phyloP scores from a whole-genome alignment of 2,888 invertebrate genomes.

The Tachina fera region DNA sequence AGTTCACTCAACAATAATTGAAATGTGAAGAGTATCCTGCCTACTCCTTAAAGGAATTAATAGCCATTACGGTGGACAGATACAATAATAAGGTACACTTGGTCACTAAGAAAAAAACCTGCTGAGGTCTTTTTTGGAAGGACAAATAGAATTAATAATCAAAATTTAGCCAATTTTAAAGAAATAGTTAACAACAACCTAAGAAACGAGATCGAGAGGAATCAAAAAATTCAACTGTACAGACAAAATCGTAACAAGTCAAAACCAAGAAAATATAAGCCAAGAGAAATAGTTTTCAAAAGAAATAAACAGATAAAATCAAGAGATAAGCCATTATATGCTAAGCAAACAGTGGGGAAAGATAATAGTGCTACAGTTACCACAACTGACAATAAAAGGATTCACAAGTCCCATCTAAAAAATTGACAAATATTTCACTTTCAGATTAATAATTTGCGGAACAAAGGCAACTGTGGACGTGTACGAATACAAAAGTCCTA shows the following conservation, averaged over 20 bases:
- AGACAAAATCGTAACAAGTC: slow-evolving; percentile 4
- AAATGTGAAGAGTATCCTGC: no score
- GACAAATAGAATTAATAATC: slow-evolving; percentile 19
- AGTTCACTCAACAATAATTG: no score
- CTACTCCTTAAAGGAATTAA: no score
- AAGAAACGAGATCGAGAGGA: slow-evolving; percentile 23
- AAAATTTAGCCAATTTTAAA: slow-evolving; percentile 14
- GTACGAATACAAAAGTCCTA: no score
- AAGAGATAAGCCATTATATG: slow-evolving; percentile 33
- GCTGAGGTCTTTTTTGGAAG: slow-evolving; percentile 25
- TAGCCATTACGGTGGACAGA: no score
- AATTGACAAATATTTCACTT: neutral
- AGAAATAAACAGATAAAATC: slow-evolving; percentile 42
- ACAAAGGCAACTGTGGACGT: slow-evolving; percentile 16
- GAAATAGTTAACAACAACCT: slow-evolving; percentile 18
- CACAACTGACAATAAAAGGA: slow-evolving; percentile 20
- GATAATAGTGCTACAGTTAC: slow-evolving; percentile 31
- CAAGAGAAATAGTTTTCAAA: slow-evolving; percentile 16
- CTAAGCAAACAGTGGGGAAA: slow-evolving; percentile 7
- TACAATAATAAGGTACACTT: no score
- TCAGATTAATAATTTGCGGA: neutral
- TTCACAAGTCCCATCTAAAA: slow-evolving; percentile 10
- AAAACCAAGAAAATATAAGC: slow-evolving; percentile 5
- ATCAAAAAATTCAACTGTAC: slow-evolving; percentile 29
- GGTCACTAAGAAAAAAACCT: no score